Evolutionary conservation across 1,140 invertebrate genomes (phyloP), one percentile per base, ranked within the genome.

Genomic region (Diorhabda sublineata): DNA sequence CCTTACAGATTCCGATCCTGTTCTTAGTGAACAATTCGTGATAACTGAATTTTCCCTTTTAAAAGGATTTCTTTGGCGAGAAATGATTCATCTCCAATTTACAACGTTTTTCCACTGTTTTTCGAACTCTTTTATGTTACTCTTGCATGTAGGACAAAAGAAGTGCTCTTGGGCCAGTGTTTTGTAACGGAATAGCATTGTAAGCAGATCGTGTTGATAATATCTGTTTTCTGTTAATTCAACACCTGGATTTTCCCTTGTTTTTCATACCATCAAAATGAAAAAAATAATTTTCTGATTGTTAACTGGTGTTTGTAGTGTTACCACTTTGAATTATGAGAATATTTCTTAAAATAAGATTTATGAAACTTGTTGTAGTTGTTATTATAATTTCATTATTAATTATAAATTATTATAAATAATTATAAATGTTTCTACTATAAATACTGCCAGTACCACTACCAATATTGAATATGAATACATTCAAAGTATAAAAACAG

Each of bases 91-190:
- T 52, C n/a, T n/a, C n/a, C 47, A 52, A 52, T 52, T 52, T 52
- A n/a, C 47, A 52, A 52, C 47, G 47, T n/a, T 52, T 52, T 52
- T 52, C 47, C 47, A 8, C 47, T 8, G 6, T 52, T 52, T 52
- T 52, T 4, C 47, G 47, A 52, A 52, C 47, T 52, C 47, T 52
- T 52, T 52, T 52, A 52, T 52, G 47, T 52, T 52, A 52, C 47
- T 52, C 47, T 52, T 52, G 47, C n/a, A n/a, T 52, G 47, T 52
- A 52, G 47, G 6, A 52, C 47, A 52, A 52, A 52, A 52, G 47
- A 52, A 52, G 47, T 52, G n/a, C 47, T 52, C 47, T 52, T 52
- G 47, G 47, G 47, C 47, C 47, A 52, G 47, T 52, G 47, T 52
- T 52, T 52, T 52, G 47, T 52, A 52, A 52, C n/a, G 47, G 4